Evolutionary conservation across 2,797 vertebrate species (phyloP), one percentile per base, ranked within the genome.

Genomic region (Esox masquinongy): DNA sequence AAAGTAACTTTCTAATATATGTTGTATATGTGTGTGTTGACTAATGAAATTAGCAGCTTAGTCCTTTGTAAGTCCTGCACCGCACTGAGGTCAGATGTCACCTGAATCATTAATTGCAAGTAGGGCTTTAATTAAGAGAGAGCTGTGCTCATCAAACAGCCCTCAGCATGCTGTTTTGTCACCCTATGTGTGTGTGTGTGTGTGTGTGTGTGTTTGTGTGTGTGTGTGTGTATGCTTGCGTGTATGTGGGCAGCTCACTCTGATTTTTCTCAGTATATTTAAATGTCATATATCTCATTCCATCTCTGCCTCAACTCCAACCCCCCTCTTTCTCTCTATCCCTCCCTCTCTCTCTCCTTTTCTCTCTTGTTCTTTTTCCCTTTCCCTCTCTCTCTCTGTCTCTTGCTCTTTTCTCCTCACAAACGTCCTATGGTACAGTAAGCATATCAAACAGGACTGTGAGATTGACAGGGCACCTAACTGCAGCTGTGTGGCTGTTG

Each of bases 41-140:
- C 67, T 43, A 68, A 68, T 43, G 17, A 43, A 68, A 71, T 51
- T 0, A 71, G 49, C 26, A 51, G 69, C 43, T 70, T 70, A 34
- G 8, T 22, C 67, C 34, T 68, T 68, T 68, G 17, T n/a, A n/a
- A 19, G 67, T 39, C 36, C 67, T 39, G 36, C 34, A 36, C 31
- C 67, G 8, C 29, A 14, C 64, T 34, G 64, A 66, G 64, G 64
- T 31, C 64, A 66, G 16, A 68, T 31, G 8, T n/a, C 12, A 36
- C n/a, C 15, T 39, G 67, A n/a, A 43, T 68, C 19, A 39, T n/a
- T 68, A 24, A 43, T 43, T n/a, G 39, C 31, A 68, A 68, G 31
- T 6, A 12, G 16, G 36, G 67, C 19, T 14, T 68, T 68, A 43
- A 24, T 39, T 61, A 61, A 61, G 67, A 24, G 31, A 68, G 34